A percentile compares a stretch with the other conserved stretches of the same genome.
phyloP scores from a whole-genome alignment of 2,888 invertebrate genomes.

The Caenorhabditis plicata region DNA sequence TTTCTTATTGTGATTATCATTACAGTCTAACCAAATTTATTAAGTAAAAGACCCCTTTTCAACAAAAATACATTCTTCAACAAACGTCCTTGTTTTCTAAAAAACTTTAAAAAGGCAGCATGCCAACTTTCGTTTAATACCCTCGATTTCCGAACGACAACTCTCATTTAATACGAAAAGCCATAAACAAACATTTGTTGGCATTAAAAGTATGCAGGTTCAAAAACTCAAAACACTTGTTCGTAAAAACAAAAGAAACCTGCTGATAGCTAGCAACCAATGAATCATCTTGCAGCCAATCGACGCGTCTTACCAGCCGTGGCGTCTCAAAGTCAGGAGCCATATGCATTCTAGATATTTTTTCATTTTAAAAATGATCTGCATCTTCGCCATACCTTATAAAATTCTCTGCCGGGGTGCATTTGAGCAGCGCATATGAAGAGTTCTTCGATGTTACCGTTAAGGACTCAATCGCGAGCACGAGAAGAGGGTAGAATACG shows the following conservation, averaged over 20 bases:
- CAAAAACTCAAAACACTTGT: constrained; percentile 1
- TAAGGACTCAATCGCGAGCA: no score
- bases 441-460: constrained; percentile 24
- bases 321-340: constrained; percentile 65
- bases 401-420: constrained; percentile 55
- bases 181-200: no score
- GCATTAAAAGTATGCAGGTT: neutral
- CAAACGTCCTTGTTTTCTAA: no score
- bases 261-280: constrained; percentile 57
- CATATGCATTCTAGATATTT: constrained; percentile 56
- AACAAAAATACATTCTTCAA: no score
- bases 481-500: no score
- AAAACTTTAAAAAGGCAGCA: no score
- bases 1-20: no score
- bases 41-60: no score
- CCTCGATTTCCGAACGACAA: no score
- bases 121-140: no score
- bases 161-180: no score
- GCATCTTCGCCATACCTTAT: constrained; percentile 26
- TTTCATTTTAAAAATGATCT: neutral
- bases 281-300: constrained; percentile 62
- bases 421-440: constrained; percentile 42
- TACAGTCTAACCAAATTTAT: no score
- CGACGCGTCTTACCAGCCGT: constrained; percentile 59
- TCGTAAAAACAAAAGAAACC: constrained; percentile 11